Conservation (phyloP, 2,888 invertebrate species). For the Encarsia formosa region DNA sequence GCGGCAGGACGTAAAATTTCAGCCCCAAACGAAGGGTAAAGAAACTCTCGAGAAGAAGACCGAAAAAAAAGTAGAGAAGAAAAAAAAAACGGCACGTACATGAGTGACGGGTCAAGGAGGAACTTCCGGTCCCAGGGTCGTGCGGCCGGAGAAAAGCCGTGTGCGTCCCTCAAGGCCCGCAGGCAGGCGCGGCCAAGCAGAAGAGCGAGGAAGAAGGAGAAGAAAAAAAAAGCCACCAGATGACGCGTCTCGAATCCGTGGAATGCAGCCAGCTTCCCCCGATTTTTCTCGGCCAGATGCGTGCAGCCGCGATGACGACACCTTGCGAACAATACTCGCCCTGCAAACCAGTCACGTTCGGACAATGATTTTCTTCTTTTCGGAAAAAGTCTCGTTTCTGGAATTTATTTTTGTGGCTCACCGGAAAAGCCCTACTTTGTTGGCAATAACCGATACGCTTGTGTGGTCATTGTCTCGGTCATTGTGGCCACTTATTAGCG, state of each 20-base stretch:
- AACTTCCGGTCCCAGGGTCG: conserved; percentile 26
- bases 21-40: too few species aligned
- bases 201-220: neutral
- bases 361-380: too few species aligned
- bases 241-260: conserved; percentile 16
- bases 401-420: too few species aligned
- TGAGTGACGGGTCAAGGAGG: conserved; percentile 27
- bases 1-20: too few species aligned
- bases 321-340: conserved; percentile 12
- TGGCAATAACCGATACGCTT: too few species aligned
- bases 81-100: neutral
- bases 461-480: too few species aligned
- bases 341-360: too few species aligned
- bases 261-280: conserved; percentile 6
- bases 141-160: neutral
- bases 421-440: too few species aligned
- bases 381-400: too few species aligned
- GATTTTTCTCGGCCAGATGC: neutral
- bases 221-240: neutral
- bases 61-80: neutral
- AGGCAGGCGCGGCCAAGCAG: too few species aligned
- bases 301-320: conserved; percentile 1
- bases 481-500: too few species aligned
- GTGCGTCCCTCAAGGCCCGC: neutral
- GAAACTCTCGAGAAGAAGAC: too few species aligned